Evolutionary conservation across 1,140 invertebrate genomes (phyloP).

Genomic region (Heliconius eleuchia): DNA sequence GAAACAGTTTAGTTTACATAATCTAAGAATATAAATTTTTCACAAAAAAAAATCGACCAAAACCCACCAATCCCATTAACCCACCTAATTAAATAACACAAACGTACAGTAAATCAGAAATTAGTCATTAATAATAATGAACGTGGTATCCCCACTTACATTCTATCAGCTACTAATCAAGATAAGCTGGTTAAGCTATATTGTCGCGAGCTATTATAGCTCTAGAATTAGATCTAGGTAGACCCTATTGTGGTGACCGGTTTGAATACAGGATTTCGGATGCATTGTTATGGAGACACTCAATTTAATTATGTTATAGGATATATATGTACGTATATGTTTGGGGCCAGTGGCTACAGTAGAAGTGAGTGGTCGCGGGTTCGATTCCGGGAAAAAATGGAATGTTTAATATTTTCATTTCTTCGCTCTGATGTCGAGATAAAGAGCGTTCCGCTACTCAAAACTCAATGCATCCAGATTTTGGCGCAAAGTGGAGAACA

Average conservation of each 20-base stretch:
- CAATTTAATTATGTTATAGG: background rate
- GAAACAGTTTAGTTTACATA: too few species aligned
- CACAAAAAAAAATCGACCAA: too few species aligned
- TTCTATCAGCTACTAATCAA: conserved; percentile 25
- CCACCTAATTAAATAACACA: background rate
- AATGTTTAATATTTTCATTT: too few species aligned
- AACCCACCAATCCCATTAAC: too few species aligned
- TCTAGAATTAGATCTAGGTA: background rate
- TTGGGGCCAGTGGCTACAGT: background rate
- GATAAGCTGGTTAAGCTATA: conserved; percentile 32
- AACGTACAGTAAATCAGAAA: conserved; percentile 20
- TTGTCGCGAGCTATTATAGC: conserved; percentile 32
- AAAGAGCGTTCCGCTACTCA: too few species aligned
- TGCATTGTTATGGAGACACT: background rate
- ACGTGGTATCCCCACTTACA: conserved; percentile 32
- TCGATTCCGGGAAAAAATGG: too few species aligned
- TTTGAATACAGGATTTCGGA: background rate
- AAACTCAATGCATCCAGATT: too few species aligned
- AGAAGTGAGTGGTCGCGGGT: too few species aligned
- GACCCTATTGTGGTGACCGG: background rate
- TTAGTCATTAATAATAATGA: conserved; percentile 25
- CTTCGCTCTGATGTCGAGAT: too few species aligned
- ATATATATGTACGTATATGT: background rate
- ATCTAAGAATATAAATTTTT: too few species aligned
- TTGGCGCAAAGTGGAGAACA: too few species aligned